Evolutionary conservation across 2,888 invertebrate species (phyloP).

Genomic region (Stramonita haemastoma): DNA sequence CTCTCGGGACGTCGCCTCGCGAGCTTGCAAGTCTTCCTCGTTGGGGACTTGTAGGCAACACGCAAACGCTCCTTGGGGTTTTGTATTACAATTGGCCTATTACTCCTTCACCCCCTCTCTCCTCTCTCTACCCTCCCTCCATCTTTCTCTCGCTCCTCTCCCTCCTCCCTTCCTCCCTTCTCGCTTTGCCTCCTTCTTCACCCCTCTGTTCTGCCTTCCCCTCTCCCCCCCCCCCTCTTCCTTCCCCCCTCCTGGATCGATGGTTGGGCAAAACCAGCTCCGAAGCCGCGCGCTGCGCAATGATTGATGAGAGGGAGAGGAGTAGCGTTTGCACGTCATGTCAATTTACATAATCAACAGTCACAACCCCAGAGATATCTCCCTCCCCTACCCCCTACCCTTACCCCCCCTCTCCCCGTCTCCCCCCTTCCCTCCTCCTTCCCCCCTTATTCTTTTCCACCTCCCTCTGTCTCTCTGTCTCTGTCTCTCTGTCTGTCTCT

Average conservation of each 20-base stretch:
- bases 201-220: background rate
- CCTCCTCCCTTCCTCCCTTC: background rate
- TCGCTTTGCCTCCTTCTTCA: background rate
- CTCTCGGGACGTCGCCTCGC: slow-evolving; percentile 31
- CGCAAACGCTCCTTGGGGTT: slow-evolving; percentile 42
- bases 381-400: background rate
- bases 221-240: background rate
- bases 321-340: slow-evolving; percentile 43
- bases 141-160: background rate
- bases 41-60: slow-evolving; percentile 42
- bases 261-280: background rate
- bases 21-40: slow-evolving; percentile 15
- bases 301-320: slow-evolving; percentile 38
- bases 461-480: background rate
- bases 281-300: slow-evolving; percentile 10
- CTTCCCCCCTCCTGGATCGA: background rate
- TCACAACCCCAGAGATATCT: slow-evolving; percentile 38
- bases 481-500: background rate
- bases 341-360: slow-evolving; percentile 45
- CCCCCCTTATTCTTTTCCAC: background rate
- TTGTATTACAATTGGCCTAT: slow-evolving; percentile 43
- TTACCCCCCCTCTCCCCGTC: background rate
- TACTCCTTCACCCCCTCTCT: background rate
- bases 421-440: background rate
- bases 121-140: background rate